phyloP scores from a whole-genome alignment of 2,797 vertebrate genomes.

The Ciconia nigra region DNA sequence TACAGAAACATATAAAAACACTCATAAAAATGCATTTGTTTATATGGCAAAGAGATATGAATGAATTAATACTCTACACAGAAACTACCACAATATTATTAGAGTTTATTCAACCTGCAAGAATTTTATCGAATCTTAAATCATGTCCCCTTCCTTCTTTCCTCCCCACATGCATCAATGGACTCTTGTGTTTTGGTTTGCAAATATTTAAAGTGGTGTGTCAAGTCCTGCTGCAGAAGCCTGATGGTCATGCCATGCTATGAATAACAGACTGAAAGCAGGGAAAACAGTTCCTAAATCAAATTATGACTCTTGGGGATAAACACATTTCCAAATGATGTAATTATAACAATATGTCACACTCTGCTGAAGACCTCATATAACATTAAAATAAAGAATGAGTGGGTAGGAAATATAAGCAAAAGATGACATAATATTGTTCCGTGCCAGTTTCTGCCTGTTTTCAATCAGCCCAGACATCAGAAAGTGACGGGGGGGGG shows the following conservation, averaged over 20 bases:
- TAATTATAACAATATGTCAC: slow-evolving; percentile 73
- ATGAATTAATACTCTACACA: slow-evolving; percentile 47
- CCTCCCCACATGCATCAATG: slow-evolving; percentile 43
- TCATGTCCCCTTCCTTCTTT: slow-evolving; percentile 43
- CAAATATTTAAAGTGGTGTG: slow-evolving; percentile 64
- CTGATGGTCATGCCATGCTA: slow-evolving; percentile 58
- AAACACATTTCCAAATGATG: slow-evolving; percentile 71
- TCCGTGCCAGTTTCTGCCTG: slow-evolving; percentile 53
- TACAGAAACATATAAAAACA: slow-evolving; percentile 44
- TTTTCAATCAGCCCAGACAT: slow-evolving; percentile 43
- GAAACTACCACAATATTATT: slow-evolving; percentile 61
- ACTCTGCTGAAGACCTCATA: slow-evolving; percentile 67
- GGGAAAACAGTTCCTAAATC: slow-evolving; percentile 72
- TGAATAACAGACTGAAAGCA: slow-evolving; percentile 68
- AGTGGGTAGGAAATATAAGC: slow-evolving; percentile 69
- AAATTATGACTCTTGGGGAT: slow-evolving; percentile 66
- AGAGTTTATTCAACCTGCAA: slow-evolving; percentile 66
- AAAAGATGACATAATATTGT: slow-evolving; percentile 65
- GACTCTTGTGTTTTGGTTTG: slow-evolving; percentile 51
- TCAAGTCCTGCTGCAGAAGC: slow-evolving; percentile 49
- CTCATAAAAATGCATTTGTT: slow-evolving; percentile 56
- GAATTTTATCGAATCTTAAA: slow-evolving; percentile 71
- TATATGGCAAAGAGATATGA: slow-evolving; percentile 48
- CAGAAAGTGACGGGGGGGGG: not conserved
- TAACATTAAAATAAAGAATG: slow-evolving; percentile 64